Conservation (phyloP, 2,888 invertebrate species). For the Crossocerus cetratus region DNA sequence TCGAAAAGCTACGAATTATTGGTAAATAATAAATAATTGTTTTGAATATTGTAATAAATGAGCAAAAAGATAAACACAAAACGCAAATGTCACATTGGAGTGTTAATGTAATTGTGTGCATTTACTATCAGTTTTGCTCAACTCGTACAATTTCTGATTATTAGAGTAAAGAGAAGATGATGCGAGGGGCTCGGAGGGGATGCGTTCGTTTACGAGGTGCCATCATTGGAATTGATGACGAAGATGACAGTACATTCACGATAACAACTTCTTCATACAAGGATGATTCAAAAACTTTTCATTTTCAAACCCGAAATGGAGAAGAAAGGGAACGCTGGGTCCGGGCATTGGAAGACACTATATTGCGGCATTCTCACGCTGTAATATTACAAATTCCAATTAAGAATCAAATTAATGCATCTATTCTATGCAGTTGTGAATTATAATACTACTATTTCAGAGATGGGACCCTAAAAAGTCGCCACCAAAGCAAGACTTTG, state of each 20-base stretch:
- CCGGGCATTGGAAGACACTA: constrained; percentile 95
- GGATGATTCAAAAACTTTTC: constrained; percentile 99
- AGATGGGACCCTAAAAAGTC: constrained; percentile 80
- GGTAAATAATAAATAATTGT: too few relatives aligned
- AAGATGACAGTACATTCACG: constrained; percentile 99
- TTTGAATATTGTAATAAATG: too few relatives aligned
- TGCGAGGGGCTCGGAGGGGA: constrained; percentile 95
- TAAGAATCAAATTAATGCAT: neutral
- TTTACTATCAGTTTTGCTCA: too few relatives aligned
- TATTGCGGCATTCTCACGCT: constrained; percentile 87
- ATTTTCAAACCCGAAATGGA: constrained; percentile 97
- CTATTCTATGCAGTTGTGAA: neutral
- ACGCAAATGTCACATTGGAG: neutral
- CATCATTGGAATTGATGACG: constrained; percentile 98
- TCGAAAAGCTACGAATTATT: neutral
- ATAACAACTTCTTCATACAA: constrained; percentile 83
- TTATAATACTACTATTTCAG: constrained; percentile 52
- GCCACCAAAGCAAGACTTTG: constrained; percentile 82
- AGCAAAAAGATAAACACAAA: neutral
- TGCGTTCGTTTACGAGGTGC: constrained; percentile 98
- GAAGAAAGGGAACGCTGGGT: constrained; percentile 98
- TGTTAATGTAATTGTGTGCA: too few relatives aligned
- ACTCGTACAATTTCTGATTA: constrained; percentile 67
- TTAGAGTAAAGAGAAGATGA: constrained; percentile 99
- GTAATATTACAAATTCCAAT: neutral